Evolutionary conservation across 2,113 vertebrate species (phyloP).

Genomic region (Mungos mungo): DNA sequence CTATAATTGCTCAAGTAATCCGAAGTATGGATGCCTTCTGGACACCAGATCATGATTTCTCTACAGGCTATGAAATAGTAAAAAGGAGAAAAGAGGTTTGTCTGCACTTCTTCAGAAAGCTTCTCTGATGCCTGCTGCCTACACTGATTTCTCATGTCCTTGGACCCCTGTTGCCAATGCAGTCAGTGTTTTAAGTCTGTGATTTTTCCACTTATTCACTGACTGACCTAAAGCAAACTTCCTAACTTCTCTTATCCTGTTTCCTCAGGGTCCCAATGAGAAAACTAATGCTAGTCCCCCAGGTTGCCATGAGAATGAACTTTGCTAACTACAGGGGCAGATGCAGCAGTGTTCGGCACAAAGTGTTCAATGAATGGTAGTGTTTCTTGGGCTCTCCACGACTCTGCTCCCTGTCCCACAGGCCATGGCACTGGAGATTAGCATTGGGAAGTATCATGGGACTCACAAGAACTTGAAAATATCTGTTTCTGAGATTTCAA

Average conservation of each 20-base stretch:
- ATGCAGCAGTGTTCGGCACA: not conserved
- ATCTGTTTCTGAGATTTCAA: not conserved
- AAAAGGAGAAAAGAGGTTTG: not conserved
- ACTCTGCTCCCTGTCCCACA: not conserved
- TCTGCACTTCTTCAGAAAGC: not conserved
- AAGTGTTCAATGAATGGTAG: not conserved
- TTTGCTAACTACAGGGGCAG: not conserved
- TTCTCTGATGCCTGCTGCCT: not conserved
- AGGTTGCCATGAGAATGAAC: constrained; percentile 11
- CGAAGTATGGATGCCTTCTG: not conserved
- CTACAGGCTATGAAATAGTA: not conserved
- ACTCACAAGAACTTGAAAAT: not conserved
- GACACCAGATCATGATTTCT: not conserved
- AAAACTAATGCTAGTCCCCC: not conserved
- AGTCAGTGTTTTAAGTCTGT: not conserved
- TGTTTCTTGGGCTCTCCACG: not conserved
- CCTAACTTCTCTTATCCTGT: not conserved
- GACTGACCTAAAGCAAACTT: not conserved
- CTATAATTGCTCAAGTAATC: not conserved
- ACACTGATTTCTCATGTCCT: not conserved
- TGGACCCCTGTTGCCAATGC: not conserved
- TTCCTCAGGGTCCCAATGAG: not conserved
- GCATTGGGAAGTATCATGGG: not conserved
- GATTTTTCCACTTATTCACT: not conserved
- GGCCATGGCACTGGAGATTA: not conserved